These are phyloP conservation scores for Agonopterix alstromeriana DNA, from an alignment of 2,888 invertebrate species.

Conservation along the genomic window DNA sequence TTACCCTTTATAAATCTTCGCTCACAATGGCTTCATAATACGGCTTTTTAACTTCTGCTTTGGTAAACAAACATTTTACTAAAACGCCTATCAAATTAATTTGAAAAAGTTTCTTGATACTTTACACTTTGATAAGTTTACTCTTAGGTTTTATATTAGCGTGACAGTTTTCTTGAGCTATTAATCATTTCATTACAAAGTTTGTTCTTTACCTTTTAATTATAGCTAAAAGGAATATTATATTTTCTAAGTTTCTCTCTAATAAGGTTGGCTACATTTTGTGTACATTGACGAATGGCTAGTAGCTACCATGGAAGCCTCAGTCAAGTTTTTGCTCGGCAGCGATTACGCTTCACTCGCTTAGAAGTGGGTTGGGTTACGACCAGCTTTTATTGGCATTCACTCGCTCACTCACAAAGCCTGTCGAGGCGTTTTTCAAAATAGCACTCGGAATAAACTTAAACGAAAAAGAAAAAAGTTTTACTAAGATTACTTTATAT, in stretches of 20 bases:
- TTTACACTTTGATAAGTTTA: background rate
- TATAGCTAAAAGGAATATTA: background rate
- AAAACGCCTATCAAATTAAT: background rate
- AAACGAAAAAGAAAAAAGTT: constrained; percentile 31
- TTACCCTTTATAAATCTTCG: constrained; percentile 17
- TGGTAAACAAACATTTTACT: no score
- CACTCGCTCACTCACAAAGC: constrained; percentile 17
- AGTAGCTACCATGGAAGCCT: constrained; percentile 32
- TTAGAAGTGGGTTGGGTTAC: constrained; percentile 46
- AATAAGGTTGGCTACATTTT: constrained; percentile 11
- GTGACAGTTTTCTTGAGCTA: background rate
- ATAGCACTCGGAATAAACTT: constrained; percentile 27
- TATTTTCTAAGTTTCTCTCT: background rate
- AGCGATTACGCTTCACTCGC: constrained; percentile 46
- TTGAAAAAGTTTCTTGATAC: background rate
- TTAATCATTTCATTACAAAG: background rate
- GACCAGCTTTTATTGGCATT: constrained; percentile 46
- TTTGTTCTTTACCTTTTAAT: background rate
- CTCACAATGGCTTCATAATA: constrained; percentile 13
- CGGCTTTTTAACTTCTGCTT: background rate
- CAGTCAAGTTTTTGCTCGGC: constrained; percentile 48
- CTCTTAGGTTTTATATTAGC: background rate
- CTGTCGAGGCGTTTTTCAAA: constrained; percentile 32
- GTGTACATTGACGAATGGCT: constrained; percentile 29
- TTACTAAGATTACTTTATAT: constrained; percentile 26